Percentiles rank a stretch among this genome's conserved stretches.
These are phyloP conservation scores for Arbacia lixula DNA, from an alignment of 53 echinoderm and acorn worm species.

Conservation along the genomic window DNA sequence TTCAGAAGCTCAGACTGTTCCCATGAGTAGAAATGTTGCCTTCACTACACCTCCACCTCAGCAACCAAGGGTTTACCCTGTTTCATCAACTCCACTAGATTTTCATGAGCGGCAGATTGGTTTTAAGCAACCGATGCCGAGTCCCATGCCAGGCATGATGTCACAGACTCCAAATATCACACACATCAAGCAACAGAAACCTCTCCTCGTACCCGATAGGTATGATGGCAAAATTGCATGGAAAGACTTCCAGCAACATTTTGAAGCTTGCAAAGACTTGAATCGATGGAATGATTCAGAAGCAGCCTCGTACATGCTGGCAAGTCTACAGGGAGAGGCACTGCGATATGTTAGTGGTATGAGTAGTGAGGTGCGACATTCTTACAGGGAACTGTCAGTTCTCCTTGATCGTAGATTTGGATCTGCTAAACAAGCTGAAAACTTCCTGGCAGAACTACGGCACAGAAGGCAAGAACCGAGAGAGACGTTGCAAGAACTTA, in stretches of 20 bases:
- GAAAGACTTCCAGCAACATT: slow-evolving; percentile 36
- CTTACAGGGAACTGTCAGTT: not conserved
- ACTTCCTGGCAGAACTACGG: slow-evolving; percentile 25
- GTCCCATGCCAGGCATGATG: slow-evolving; percentile 10
- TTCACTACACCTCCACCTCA: no score
- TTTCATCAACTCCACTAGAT: no score
- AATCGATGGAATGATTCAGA: slow-evolving; percentile 26
- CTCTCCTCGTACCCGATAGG: slow-evolving; percentile 28
- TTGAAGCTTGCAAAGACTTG: slow-evolving; percentile 18
- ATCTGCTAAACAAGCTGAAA: slow-evolving; percentile 41
- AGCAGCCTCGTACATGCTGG: slow-evolving; percentile 27
- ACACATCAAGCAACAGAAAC: no score
- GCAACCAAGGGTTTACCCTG: no score
- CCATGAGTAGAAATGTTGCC: no score
- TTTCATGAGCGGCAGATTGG: no score
- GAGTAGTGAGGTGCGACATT: not conserved
- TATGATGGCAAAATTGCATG: slow-evolving; percentile 19
- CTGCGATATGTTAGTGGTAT: slow-evolving; percentile 10
- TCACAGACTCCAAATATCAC: not conserved
- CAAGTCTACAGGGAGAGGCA: slow-evolving; percentile 40
- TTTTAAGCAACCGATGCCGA: no score
- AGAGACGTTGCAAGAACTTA: slow-evolving; percentile 50
- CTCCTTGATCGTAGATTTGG: slow-evolving; percentile 34
- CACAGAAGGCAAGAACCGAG: slow-evolving; percentile 21
- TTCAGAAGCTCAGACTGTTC: no score